Percentiles rank a stretch among this genome's conserved stretches.
Evolutionary conservation across 2,113 vertebrate genomes (phyloP).

Genomic region (Epinephelus lanceolatus): DNA sequence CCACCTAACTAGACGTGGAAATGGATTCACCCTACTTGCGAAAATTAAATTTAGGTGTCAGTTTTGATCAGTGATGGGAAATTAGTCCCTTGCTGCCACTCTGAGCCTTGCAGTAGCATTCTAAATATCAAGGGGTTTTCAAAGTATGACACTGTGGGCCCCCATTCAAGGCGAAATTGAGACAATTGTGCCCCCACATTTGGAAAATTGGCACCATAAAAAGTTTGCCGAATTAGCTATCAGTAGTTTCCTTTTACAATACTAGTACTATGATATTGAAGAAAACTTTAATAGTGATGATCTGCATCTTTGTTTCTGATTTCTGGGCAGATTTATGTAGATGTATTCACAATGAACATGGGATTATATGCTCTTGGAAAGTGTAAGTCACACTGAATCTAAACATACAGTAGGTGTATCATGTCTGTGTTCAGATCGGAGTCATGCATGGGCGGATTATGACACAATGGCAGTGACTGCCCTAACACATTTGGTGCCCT

Average conservation of each 20-base stretch:
- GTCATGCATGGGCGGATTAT: too few relatives aligned
- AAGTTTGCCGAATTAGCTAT: neutral
- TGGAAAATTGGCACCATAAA: neutral
- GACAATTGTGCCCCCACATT: neutral
- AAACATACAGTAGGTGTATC: neutral
- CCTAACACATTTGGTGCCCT: too few relatives aligned
- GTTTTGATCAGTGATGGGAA: conserved; percentile 35
- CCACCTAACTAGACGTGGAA: conserved; percentile 26
- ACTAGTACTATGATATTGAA: neutral
- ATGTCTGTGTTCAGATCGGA: too few relatives aligned
- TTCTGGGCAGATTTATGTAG: neutral
- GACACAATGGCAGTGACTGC: too few relatives aligned
- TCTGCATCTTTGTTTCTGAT: neutral
- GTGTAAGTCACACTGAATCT: neutral
- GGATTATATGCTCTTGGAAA: too few relatives aligned
- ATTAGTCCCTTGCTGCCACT: neutral
- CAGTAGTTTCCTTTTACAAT: neutral
- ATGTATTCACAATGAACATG: neutral
- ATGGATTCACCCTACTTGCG: conserved; percentile 26
- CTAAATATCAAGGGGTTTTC: neutral
- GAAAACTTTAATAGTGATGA: neutral
- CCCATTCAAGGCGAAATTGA: neutral
- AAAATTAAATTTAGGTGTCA: conserved; percentile 46
- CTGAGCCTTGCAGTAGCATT: neutral
- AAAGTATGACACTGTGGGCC: neutral